Evolutionary conservation across 2,113 vertebrate species (phyloP).

Genomic region (Macheiramphus alcinus): DNA sequence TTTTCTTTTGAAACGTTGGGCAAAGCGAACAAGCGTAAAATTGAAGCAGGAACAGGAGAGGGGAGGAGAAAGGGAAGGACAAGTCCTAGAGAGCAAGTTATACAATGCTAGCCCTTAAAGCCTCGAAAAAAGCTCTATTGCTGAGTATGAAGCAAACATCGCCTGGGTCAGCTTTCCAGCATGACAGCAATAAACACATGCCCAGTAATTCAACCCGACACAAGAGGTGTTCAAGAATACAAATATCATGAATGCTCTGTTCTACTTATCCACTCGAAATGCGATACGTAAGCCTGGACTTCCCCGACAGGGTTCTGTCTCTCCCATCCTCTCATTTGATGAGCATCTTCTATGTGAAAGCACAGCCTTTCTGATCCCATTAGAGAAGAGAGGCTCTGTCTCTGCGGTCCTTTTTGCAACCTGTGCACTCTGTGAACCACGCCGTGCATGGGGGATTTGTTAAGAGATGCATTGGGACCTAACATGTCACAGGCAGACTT

Average conservation of each 20-base stretch:
- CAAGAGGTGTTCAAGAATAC: not conserved
- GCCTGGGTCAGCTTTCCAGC: not conserved
- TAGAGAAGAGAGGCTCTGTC: not conserved
- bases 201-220: not conserved
- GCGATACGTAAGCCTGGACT: not conserved
- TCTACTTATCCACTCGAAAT: not conserved
- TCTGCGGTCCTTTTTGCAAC: not conserved
- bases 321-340: not conserved
- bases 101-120: not conserved
- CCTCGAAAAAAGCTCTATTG: not conserved
- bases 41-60: not conserved
- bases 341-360: not conserved
- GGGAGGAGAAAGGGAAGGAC: not conserved
- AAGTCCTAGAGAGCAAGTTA: not conserved
- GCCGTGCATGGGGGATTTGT: not conserved
- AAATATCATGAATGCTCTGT: fast-evolving
- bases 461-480: not conserved
- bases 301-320: not conserved
- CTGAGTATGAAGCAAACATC: not conserved
- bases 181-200: not conserved
- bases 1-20: not conserved
- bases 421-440: not conserved
- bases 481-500: not conserved
- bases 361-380: not conserved
- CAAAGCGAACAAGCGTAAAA: not conserved